A percentile compares a stretch with the other conserved stretches of the same genome.
phyloP scores from a whole-genome alignment of 2,888 invertebrate genomes.

The Dexiosoma caninum region DNA sequence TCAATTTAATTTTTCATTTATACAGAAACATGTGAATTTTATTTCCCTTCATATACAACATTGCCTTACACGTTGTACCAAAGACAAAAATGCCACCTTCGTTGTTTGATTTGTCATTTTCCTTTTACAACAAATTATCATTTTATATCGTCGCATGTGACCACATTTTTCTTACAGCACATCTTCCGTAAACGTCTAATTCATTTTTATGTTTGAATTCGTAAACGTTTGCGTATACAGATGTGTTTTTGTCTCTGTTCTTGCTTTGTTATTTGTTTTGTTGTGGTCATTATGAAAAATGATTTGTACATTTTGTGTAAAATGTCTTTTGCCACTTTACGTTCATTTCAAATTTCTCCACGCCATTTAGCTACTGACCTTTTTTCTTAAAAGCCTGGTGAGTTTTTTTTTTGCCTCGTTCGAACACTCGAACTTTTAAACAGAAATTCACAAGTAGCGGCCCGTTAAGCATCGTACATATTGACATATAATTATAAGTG shows the following conservation, averaged over 20 bases:
- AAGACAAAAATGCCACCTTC: constrained; percentile 41
- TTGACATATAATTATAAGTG: too few relatives aligned
- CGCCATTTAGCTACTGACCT: constrained; percentile 59
- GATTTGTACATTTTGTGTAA: constrained; percentile 54
- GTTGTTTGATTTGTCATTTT: constrained; percentile 60
- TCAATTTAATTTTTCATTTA: constrained; percentile 44
- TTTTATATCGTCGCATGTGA: constrained; percentile 54
- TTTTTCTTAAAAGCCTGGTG: constrained; percentile 54
- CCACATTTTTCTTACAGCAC: constrained; percentile 47
- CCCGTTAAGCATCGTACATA: too few relatives aligned
- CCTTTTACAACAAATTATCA: constrained; percentile 63
- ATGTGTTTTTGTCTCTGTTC: background rate
- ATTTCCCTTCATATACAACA: background rate
- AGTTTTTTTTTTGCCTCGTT: constrained; percentile 42
- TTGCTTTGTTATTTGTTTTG: background rate
- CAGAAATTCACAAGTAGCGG: background rate
- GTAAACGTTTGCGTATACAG: background rate
- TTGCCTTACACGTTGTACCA: background rate
- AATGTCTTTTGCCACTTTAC: constrained; percentile 49
- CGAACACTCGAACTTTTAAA: background rate
- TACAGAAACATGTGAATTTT: background rate
- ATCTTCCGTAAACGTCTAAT: constrained; percentile 22
- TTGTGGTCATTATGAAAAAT: constrained; percentile 62
- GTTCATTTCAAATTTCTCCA: constrained; percentile 48
- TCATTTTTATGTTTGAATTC: constrained; percentile 2